Evolutionary conservation across 2,888 invertebrate species (phyloP).

Genomic region (Trachelus stipa): DNA sequence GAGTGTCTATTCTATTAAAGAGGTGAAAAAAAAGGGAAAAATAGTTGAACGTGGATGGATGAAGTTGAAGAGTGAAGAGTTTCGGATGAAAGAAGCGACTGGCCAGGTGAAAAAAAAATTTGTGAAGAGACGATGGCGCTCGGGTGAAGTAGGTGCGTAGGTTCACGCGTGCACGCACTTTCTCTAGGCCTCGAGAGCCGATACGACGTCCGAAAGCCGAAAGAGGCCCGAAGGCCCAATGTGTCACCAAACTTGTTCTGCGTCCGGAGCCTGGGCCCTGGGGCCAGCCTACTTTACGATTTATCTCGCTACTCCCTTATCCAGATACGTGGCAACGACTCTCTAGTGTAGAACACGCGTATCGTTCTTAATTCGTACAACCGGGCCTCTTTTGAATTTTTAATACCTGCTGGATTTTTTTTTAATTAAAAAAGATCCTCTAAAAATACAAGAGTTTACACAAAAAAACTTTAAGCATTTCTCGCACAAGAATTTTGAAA

Average conservation of each 20-base stretch:
- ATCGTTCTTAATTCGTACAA: slow-evolving; percentile 47
- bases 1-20: not conserved
- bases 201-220: slow-evolving; percentile 41
- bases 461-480: too few relatives aligned
- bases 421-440: too few relatives aligned
- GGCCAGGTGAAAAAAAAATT: too few relatives aligned
- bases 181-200: slow-evolving; percentile 44
- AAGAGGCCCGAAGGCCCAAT: slow-evolving; percentile 46
- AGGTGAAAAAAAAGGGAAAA: not conserved
- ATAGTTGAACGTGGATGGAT: not conserved
- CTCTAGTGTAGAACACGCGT: not conserved
- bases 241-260: slow-evolving; percentile 64
- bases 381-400: too few relatives aligned
- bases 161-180: slow-evolving; percentile 39
- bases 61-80: too few relatives aligned
- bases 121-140: not conserved
- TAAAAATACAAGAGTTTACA: too few relatives aligned
- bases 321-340: too few relatives aligned
- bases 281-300: slow-evolving; percentile 47
- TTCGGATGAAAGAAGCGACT: too few relatives aligned
- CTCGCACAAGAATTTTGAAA: too few relatives aligned
- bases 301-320: slow-evolving; percentile 26
- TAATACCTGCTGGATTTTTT: too few relatives aligned
- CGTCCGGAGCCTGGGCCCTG: slow-evolving; percentile 29
- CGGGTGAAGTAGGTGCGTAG: slow-evolving; percentile 29